These are phyloP conservation scores for Drosophila ochracea DNA, from an alignment of 2,888 invertebrate species.

Conservation along the genomic window DNA sequence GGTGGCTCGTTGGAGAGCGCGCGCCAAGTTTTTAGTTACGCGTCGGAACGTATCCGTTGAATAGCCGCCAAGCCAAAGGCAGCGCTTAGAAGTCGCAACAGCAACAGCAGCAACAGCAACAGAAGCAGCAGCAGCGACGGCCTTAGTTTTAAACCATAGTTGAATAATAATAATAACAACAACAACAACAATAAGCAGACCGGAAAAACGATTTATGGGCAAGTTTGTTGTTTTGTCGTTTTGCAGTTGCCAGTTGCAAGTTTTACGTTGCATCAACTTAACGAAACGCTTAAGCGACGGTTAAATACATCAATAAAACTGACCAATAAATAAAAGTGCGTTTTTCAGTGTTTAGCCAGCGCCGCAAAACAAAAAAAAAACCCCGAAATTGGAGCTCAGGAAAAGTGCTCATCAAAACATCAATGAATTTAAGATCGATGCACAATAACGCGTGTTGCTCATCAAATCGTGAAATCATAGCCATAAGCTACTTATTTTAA, in stretches of 20 bases:
- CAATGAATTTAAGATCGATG: constrained; percentile 39
- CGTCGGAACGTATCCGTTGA: constrained; percentile 79
- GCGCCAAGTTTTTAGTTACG: constrained; percentile 80
- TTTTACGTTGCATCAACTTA: constrained; percentile 44
- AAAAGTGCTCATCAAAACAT: constrained; percentile 43
- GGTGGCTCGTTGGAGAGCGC: constrained; percentile 79
- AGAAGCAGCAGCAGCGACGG: constrained; percentile 61
- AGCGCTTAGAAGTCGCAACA: constrained; percentile 73
- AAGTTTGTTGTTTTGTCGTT: constrained; percentile 38
- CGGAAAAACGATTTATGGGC: constrained; percentile 56
- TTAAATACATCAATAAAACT: constrained; percentile 12
- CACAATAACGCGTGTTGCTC: constrained; percentile 38
- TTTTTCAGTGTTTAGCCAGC: constrained; percentile 33
- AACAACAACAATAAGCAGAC: constrained; percentile 43
- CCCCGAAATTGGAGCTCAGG: constrained; percentile 10
- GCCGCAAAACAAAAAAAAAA: background rate
- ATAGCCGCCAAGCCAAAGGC: constrained; percentile 65
- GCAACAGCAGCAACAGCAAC: constrained; percentile 45
- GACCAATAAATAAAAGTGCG: constrained; percentile 22
- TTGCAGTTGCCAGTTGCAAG: constrained; percentile 55
- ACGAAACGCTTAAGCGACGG: constrained; percentile 42
- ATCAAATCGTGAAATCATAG: constrained; percentile 54
- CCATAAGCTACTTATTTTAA: constrained; percentile 69
- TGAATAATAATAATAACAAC: constrained; percentile 44
- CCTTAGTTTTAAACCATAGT: constrained; percentile 55